Percentiles rank a stretch among this genome's conserved stretches.
Conservation (phyloP, 2,888 invertebrate genomes). For the Allygus modestus region DNA sequence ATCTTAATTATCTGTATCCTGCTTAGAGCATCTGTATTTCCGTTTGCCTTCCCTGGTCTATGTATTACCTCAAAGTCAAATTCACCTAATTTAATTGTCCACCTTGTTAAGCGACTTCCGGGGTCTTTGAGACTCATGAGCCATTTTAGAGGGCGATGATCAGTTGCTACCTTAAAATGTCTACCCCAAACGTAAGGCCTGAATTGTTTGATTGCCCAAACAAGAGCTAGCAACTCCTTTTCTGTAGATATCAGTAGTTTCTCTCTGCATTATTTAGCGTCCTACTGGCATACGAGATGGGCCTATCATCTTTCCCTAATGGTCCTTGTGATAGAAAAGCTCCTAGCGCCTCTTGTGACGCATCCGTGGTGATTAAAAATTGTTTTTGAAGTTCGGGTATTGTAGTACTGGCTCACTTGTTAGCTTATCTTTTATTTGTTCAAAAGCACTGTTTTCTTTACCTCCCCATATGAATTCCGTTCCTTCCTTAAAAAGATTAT, state of each 20-base stretch:
- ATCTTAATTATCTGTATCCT: constrained; percentile 32
- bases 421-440: constrained; percentile 62
- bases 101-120: constrained; percentile 72
- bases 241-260: constrained; percentile 71
- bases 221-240: constrained; percentile 71
- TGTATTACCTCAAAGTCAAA: constrained; percentile 69
- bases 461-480: constrained; percentile 67
- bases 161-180: constrained; percentile 73
- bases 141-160: constrained; percentile 73
- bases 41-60: constrained; percentile 39
- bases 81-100: constrained; percentile 72
- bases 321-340: constrained; percentile 71
- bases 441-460: constrained; percentile 65
- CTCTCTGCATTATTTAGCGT: constrained; percentile 71
- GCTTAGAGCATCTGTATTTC: constrained; percentile 38
- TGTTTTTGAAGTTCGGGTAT: constrained; percentile 71
- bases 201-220: constrained; percentile 71
- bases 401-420: constrained; percentile 71
- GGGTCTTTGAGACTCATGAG: constrained; percentile 73
- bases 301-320: constrained; percentile 70
- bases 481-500: constrained; percentile 65
- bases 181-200: constrained; percentile 72
- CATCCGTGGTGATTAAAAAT: constrained; percentile 72
- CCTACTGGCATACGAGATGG: constrained; percentile 71
- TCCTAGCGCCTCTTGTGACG: constrained; percentile 70